Conservation (phyloP, 2,113 vertebrate genomes). For the Oophaga pumilio region DNA sequence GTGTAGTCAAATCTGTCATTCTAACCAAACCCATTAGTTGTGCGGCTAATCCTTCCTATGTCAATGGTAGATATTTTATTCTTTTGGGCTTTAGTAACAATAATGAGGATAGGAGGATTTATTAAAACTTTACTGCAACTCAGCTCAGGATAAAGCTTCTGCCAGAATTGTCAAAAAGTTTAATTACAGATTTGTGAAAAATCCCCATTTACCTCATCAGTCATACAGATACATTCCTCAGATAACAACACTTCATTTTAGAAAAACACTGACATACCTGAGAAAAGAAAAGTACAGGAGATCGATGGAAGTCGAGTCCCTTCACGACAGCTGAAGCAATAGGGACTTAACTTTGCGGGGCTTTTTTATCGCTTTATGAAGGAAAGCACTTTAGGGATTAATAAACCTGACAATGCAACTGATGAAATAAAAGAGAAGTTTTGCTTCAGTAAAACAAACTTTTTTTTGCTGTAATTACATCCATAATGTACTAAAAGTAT, state of each 20-base stretch:
- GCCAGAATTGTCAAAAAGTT: slow-evolving; percentile 39
- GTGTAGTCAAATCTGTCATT: slow-evolving; percentile 3
- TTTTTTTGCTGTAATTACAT: not conserved
- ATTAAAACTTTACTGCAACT: slow-evolving; percentile 16
- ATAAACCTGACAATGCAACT: not conserved
- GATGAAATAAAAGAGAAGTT: not conserved
- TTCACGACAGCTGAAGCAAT: not conserved
- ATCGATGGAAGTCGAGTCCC: not conserved
- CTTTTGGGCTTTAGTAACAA: slow-evolving; percentile 13
- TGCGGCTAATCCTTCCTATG: not conserved
- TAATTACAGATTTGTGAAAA: slow-evolving; percentile 49
- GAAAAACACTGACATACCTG: slow-evolving; percentile 1
- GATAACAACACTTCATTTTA: slow-evolving; percentile 29
- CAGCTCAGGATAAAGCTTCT: slow-evolving; percentile 16
- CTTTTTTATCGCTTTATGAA: not conserved
- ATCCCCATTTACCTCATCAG: slow-evolving; percentile 34
- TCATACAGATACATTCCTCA: slow-evolving; percentile 20
- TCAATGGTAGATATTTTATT: slow-evolving; percentile 9
- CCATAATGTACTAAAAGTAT: not conserved
- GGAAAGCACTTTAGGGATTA: slow-evolving; percentile 11
- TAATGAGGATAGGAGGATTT: not conserved
- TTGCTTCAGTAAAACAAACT: not conserved
- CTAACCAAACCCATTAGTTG: slow-evolving; percentile 11
- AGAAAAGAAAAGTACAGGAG: slow-evolving; percentile 6
- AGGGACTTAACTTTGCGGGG: not conserved